These are phyloP conservation scores for Drosophila helvetica DNA, from an alignment of 2,888 invertebrate genomes.

Conservation along the genomic window DNA sequence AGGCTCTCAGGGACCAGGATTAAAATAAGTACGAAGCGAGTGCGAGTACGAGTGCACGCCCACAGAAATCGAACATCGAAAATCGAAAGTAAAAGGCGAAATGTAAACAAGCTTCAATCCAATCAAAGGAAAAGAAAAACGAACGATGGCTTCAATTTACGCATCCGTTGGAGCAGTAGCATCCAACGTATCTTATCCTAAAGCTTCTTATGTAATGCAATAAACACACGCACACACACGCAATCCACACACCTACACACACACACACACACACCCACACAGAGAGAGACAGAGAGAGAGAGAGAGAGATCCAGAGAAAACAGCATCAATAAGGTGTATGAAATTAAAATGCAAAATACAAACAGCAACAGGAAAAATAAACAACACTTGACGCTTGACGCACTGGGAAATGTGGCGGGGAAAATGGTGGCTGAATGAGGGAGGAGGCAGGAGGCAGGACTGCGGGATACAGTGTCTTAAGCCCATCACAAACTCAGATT, in stretches of 20 bases:
- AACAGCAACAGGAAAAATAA: slow-evolving; percentile 8
- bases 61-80: background rate
- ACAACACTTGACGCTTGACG: slow-evolving; percentile 18
- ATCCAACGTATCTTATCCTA: slow-evolving; percentile 1
- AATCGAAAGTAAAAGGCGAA: background rate
- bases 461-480: background rate
- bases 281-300: no score
- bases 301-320: no score
- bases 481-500: background rate
- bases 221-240: slow-evolving; percentile 34
- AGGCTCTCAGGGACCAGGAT: background rate
- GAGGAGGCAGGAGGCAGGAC: no score
- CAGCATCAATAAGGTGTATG: slow-evolving; percentile 13
- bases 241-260: slow-evolving; percentile 18
- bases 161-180: slow-evolving; percentile 18
- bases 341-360: slow-evolving; percentile 38
- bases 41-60: background rate
- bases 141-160: slow-evolving; percentile 3
- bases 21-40: background rate
- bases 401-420: background rate
- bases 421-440: background rate
- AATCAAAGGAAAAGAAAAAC: slow-evolving; percentile 31
- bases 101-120: slow-evolving; percentile 21
- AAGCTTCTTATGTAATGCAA: slow-evolving; percentile 58
- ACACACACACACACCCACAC: background rate